Evolutionary conservation across 2,797 vertebrate genomes (phyloP).

Genomic region (Anguilla anguilla): DNA sequence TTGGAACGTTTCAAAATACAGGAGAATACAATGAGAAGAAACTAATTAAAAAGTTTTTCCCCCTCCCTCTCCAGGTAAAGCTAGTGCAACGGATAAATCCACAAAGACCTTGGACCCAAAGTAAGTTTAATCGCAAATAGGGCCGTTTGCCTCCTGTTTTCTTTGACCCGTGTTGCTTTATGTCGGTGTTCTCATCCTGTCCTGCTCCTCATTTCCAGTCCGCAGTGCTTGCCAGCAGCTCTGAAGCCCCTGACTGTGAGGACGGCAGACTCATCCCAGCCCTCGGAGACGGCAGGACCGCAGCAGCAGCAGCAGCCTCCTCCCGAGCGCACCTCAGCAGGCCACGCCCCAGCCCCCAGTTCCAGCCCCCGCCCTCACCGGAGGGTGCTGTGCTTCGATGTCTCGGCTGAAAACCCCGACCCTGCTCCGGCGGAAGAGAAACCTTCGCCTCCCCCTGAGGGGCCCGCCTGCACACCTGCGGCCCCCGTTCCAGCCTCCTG

Average conservation of each 20-base stretch:
- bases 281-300: background rate
- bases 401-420: background rate
- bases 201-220: background rate
- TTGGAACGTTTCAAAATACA: background rate
- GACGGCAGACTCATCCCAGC: background rate
- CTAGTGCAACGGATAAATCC: constrained; percentile 37
- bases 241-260: background rate
- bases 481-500: constrained; percentile 22
- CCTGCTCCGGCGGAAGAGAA: constrained; percentile 37
- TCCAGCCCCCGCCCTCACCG: constrained; percentile 72
- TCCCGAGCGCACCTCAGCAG: background rate
- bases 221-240: background rate
- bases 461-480: background rate
- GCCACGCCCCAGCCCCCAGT: constrained; percentile 29
- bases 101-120: constrained; percentile 30
- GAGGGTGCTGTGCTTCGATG: constrained; percentile 90
- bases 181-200: background rate
- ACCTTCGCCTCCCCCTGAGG: background rate
- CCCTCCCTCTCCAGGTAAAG: constrained; percentile 52
- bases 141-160: background rate
- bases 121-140: background rate
- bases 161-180: background rate
- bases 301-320: background rate
- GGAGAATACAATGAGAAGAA: background rate
- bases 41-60: background rate